Conservation (phyloP, 2,113 vertebrate species). For the Ammodytes marinus region DNA sequence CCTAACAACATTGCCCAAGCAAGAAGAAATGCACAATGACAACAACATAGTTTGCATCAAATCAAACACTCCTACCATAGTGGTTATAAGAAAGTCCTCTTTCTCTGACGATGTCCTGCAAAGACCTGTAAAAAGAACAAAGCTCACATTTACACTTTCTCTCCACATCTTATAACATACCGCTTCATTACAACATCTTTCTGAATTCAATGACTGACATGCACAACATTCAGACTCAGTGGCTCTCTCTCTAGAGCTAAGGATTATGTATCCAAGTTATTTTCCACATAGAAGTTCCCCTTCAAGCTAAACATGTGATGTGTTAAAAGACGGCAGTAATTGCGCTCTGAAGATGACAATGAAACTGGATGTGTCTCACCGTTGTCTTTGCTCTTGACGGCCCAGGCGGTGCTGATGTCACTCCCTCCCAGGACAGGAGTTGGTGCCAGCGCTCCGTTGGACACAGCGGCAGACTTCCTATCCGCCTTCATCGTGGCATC, state of each 20-base stretch:
- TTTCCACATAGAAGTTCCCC: no score
- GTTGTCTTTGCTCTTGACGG: slow-evolving; percentile 82
- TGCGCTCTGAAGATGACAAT: neutral
- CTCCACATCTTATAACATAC: neutral
- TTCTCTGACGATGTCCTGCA: slow-evolving; percentile 85
- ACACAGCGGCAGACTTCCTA: slow-evolving; percentile 62
- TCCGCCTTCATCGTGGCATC: slow-evolving; percentile 91
- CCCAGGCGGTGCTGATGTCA: slow-evolving; percentile 82
- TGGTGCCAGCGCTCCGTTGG: slow-evolving; percentile 48
- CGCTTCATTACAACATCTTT: neutral
- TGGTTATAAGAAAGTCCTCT: slow-evolving; percentile 91
- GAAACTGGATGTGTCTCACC: slow-evolving; percentile 79
- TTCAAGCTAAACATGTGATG: neutral
- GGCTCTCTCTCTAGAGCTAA: neutral
- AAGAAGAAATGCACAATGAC: neutral
- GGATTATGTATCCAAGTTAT: neutral
- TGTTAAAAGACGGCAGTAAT: neutral
- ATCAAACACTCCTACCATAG: slow-evolving; percentile 86
- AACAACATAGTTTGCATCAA: neutral
- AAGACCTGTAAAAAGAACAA: slow-evolving; percentile 83
- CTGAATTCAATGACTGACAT: neutral
- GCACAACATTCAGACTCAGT: neutral
- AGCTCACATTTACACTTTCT: slow-evolving; percentile 9
- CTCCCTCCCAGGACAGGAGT: slow-evolving; percentile 58
- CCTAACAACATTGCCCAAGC: neutral